A percentile compares a stretch with the other conserved stretches of the same genome.
phyloP scores from a whole-genome alignment of 92 coral and sea anemone genomes.

The Parazoanthus swiftii region DNA sequence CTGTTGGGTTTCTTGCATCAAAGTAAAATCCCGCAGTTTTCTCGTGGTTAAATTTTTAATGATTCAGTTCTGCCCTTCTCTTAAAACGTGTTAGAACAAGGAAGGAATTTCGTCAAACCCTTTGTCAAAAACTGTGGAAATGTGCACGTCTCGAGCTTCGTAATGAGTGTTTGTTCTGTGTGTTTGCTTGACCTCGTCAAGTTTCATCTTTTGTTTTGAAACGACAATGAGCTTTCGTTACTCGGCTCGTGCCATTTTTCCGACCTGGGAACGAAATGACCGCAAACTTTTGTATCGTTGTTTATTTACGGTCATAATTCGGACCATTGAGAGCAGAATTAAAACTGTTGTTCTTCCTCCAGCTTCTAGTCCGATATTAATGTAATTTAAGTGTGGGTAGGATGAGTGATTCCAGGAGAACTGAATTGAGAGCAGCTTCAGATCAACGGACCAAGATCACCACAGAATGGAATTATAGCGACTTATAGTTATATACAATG shows the following conservation, averaged over 20 bases:
- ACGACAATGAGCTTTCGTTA: neutral
- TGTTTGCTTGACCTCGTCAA: slow-evolving; percentile 3
- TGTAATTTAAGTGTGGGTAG: no score
- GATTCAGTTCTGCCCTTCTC: neutral
- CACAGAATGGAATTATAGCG: no score
- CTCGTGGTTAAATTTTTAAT: neutral
- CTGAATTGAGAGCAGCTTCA: no score
- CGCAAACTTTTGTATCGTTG: neutral
- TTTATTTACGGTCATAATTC: no score
- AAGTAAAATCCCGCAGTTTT: neutral
- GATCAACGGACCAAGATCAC: no score
- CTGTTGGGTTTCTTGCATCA: neutral
- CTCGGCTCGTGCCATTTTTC: neutral
- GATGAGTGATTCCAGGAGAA: no score
- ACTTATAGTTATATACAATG: no score
- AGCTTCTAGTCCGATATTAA: no score
- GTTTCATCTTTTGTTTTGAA: neutral
- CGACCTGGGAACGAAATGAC: neutral
- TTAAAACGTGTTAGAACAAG: neutral
- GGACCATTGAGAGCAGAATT: no score
- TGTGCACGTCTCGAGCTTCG: neutral
- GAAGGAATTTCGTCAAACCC: neutral
- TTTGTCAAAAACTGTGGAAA: neutral
- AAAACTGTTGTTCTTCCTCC: no score
- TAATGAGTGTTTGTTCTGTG: neutral